These are phyloP conservation scores for Zoanthus sansibaricus DNA, from an alignment of 92 coral and sea anemone genomes.

Conservation along the genomic window DNA sequence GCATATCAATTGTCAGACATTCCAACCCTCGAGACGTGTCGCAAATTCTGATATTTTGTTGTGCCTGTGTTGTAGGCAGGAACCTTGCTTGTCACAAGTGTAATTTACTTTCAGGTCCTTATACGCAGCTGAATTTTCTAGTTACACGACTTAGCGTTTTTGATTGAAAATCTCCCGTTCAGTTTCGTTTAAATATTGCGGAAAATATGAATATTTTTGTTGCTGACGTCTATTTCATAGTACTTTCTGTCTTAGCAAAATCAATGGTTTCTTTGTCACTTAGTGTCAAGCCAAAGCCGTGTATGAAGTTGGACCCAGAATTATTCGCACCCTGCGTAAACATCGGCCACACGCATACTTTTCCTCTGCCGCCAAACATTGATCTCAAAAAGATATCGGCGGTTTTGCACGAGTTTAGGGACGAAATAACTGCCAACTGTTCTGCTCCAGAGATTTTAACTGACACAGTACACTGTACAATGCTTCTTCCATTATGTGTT, in stretches of 20 bases:
- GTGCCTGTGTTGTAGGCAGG: too few species aligned
- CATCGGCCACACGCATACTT: slow-evolving; percentile 26
- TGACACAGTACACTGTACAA: slow-evolving; percentile 22
- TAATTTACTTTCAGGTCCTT: too few species aligned
- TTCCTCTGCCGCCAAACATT: slow-evolving; percentile 21
- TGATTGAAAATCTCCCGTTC: background rate
- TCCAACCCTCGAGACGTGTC: too few species aligned
- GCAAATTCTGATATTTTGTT: too few species aligned
- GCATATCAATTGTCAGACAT: too few species aligned
- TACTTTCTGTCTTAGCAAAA: background rate
- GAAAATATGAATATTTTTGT: background rate
- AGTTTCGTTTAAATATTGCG: background rate
- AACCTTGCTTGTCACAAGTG: too few species aligned
- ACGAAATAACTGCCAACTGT: slow-evolving; percentile 30
- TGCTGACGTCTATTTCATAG: background rate
- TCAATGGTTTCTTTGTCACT: background rate
- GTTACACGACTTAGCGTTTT: background rate
- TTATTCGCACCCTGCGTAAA: slow-evolving; percentile 23
- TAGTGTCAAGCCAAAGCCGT: background rate
- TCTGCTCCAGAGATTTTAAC: slow-evolving; percentile 16
- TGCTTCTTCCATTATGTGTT: slow-evolving; percentile 28
- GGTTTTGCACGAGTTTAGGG: slow-evolving; percentile 10
- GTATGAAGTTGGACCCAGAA: slow-evolving; percentile 37
- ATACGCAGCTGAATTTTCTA: too few species aligned
- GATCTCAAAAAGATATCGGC: slow-evolving; percentile 20